Evolutionary conservation across 1,140 invertebrate genomes (phyloP).

Genomic region (Drosophila pseudoananassae): DNA sequence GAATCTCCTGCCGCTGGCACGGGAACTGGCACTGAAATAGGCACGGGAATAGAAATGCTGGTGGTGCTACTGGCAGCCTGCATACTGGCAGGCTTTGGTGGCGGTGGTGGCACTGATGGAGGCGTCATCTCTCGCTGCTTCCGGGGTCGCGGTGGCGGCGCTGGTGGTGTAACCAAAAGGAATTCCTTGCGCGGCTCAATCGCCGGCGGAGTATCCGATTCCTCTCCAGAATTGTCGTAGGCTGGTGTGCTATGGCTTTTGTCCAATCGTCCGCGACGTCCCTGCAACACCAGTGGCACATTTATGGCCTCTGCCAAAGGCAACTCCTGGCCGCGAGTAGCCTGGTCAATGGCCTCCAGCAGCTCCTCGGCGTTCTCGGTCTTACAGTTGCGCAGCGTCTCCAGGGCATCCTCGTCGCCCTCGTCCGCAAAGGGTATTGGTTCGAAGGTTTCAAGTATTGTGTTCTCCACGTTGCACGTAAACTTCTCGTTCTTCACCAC

Average conservation of each 20-base stretch:
- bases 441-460: conserved; percentile 82
- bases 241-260: conserved; percentile 91
- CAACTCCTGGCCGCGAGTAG: conserved; percentile 45
- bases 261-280: conserved; percentile 87
- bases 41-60: conserved; percentile 23
- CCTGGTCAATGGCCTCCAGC: conserved; percentile 60
- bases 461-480: conserved; percentile 83
- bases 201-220: conserved; percentile 79
- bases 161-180: conserved; percentile 71
- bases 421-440: conserved; percentile 83
- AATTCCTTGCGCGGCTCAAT: conserved; percentile 80
- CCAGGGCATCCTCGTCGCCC: conserved; percentile 71
- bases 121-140: conserved; percentile 68
- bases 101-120: conserved; percentile 65
- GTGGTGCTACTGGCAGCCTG: conserved; percentile 25
- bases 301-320: conserved; percentile 80
- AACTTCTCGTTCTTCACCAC: conserved; percentile 78
- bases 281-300: conserved; percentile 62
- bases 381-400: conserved; percentile 65
- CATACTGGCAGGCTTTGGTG: conserved; percentile 74
- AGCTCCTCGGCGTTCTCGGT: conserved; percentile 60
- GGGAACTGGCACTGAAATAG: conserved; percentile 10
- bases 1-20: conserved; percentile 6
- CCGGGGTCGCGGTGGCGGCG: conserved; percentile 74
- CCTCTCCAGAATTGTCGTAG: conserved; percentile 87